Base-by-base conservation (phyloP, 2,113 vertebrate genomes). In the Cheilinus undulatus region DNA sequence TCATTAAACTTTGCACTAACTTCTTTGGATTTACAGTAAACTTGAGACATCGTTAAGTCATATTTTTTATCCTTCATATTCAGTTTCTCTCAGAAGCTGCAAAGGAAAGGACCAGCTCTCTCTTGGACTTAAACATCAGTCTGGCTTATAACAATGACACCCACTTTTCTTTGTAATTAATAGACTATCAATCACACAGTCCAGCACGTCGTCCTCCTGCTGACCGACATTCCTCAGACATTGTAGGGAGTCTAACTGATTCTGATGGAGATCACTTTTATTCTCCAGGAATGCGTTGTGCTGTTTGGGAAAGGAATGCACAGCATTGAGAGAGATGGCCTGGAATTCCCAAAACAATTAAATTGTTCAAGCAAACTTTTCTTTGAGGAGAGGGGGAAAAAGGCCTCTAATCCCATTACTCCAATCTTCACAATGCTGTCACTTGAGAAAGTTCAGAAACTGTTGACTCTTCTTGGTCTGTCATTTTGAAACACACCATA, bases 241-340 rank as follows among this genome's bases (percentile, higher is more conserved):
- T 88, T 89, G 83, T 87, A 56, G 63, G 76, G 83, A 83, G 78
- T 73, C 84, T 60, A 42, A 81, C 57, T 64, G 26, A 88, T 88
- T 89, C 89, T 89, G 84, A 89, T 87, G 89, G 87, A 88, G 83
- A 89, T 92, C 75, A 85, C 87, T 69, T 87, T 83, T 76, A 84
- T 81, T 86, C 87, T 38, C 27, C 69, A 73, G 90, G 90, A 92
- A 92, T 88, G 90, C 83, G 75, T 85, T 88, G 73, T 89, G 76
- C 52, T 73, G 71, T 65, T 15, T 26, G 64, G 80, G 70, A 57
- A 75, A 87, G 86, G 90, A 89, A 92, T 92, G 84, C 50, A 10
- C 43, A 48, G 81, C 85, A 79, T 85, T 85, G 61, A 84, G 65
- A 78, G 71, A 49, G 62, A 80, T 85, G 85, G 61, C 63, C 80